These are phyloP conservation scores for Prunella fulvescens DNA, from an alignment of 2,113 vertebrate genomes.

Conservation along the genomic window DNA sequence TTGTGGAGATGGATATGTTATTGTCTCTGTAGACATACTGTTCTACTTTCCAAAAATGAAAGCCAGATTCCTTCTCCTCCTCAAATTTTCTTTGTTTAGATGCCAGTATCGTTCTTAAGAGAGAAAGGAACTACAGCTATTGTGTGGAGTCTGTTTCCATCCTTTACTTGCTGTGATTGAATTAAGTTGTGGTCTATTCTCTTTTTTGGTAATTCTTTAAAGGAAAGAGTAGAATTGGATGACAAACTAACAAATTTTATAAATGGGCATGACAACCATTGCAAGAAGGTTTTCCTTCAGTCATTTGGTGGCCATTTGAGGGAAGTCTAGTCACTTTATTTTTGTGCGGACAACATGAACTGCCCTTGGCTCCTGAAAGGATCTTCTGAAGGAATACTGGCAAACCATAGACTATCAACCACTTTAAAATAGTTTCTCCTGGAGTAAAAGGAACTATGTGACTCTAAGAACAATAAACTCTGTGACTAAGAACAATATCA, in stretches of 20 bases:
- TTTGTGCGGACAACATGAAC: neutral
- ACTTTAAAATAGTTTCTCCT: neutral
- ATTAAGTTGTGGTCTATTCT: neutral
- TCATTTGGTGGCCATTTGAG: neutral
- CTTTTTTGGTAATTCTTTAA: neutral
- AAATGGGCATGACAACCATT: neutral
- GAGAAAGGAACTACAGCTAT: neutral
- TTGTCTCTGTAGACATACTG: neutral
- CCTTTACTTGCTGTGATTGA: neutral
- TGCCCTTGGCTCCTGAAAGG: neutral
- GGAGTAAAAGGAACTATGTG: neutral
- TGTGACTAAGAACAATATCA: neutral
- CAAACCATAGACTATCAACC: neutral
- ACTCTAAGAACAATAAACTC: neutral
- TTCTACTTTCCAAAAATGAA: slow-evolving; percentile 14
- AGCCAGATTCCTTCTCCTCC: slow-evolving; percentile 6
- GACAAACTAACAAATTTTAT: neutral
- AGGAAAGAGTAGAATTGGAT: neutral
- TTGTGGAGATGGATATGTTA: neutral
- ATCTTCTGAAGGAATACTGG: neutral
- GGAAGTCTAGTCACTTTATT: neutral
- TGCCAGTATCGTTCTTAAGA: neutral
- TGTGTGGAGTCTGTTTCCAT: slow-evolving; percentile 17
- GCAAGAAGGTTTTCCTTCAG: neutral
- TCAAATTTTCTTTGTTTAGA: slow-evolving; percentile 3